Evolutionary conservation across 2,888 invertebrate genomes (phyloP), one percentile per base, ranked within the genome.

Genomic region (Tipula vernalis): DNA sequence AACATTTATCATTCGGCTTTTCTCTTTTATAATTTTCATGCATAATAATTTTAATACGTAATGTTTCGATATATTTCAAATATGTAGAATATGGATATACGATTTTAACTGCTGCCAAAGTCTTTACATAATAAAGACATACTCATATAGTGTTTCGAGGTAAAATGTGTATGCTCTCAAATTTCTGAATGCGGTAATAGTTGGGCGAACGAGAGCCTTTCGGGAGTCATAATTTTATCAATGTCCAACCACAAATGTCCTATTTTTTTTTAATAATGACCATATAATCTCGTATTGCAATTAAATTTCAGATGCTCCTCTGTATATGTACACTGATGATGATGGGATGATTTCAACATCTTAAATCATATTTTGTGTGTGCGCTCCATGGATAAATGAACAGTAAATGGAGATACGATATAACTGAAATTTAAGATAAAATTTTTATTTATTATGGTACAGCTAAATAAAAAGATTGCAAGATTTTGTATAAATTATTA

Each of bases 371-470:
- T 71, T 71, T 39, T 71, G 71, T 18, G 71, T 71, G 71, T 71
- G 71, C 71, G 71, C 71, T 71, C 71, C 28, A 71, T 71, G 71
- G 71, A 71, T 71, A 71, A 71, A 71, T 71, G 71, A 71, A 71
- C 71, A 71, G 71, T 71, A 71, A 71, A 71, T 71, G 71, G 71
- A 71, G 71, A 71, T 71, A 71, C 71, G 71, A 71, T 71, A 71
- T 71, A 28, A 71, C 71, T 71, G 71, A 71, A 71, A 71, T 71
- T 10, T 71, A 71, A 71, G 71, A 71, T 71, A 71, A 8, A 2
- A 28, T 71, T 71, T 71, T 71, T 71, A 71, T 71, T 71, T 71
- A 71, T 71, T 71, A 71, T 71, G 71, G 71, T 71, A 71, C 28
- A 71, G 71, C 71, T 71, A 28, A 71, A 71, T 71, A 71, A 71